A percentile compares a stretch with the other conserved stretches of the same genome.
phyloP scores from a whole-genome alignment of 2,113 vertebrate genomes.

The Oreochromis spilurus region DNA sequence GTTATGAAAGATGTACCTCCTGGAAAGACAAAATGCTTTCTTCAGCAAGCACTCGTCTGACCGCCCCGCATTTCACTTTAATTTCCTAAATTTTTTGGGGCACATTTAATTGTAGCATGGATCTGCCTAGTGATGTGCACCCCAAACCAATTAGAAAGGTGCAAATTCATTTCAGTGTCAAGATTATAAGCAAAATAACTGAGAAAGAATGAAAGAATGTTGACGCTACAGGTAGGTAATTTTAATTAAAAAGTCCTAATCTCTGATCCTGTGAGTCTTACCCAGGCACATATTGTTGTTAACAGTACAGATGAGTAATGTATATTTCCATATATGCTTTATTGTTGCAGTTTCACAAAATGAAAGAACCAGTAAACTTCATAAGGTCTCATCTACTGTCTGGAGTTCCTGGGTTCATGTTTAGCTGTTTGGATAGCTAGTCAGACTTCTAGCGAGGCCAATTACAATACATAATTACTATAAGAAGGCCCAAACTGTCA shows the following conservation, averaged over 20 bases:
- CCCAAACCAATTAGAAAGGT: neutral
- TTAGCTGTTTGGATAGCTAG: neutral
- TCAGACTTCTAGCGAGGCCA: neutral
- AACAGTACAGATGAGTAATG: neutral
- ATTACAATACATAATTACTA: neutral
- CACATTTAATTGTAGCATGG: neutral
- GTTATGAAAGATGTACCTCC: neutral
- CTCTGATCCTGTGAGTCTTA: neutral
- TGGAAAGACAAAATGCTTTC: neutral
- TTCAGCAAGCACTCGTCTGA: neutral
- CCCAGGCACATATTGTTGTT: neutral
- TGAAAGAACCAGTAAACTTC: neutral
- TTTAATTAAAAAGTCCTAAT: neutral
- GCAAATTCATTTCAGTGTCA: neutral
- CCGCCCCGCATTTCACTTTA: fast-evolving
- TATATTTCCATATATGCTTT: neutral
- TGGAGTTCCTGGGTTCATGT: neutral
- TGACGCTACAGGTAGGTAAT: neutral
- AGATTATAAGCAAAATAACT: neutral
- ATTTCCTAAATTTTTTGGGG: neutral
- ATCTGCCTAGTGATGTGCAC: neutral
- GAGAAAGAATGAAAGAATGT: neutral
- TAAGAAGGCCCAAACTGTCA: neutral
- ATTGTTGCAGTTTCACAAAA: neutral
- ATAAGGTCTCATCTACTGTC: neutral